phyloP scores from a whole-genome alignment of 2,888 invertebrate species.

The Epicampocera succincta region DNA sequence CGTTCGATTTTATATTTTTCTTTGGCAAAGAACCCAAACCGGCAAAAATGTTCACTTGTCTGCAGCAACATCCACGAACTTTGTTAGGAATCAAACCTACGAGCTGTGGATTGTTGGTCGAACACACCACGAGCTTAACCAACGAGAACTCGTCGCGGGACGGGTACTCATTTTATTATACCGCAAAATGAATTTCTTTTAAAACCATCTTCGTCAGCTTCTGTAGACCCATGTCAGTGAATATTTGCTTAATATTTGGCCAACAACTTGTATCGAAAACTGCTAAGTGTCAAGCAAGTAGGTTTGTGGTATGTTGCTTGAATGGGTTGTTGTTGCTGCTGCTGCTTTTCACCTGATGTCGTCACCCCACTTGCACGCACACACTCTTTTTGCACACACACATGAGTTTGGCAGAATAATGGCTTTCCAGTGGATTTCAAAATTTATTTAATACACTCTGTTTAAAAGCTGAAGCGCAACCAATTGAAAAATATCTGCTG shows the following conservation, averaged over 20 bases:
- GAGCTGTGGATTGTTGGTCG: too few relatives aligned
- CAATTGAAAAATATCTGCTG: not conserved
- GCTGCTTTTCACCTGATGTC: constrained; percentile 52
- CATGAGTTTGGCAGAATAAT: not conserved
- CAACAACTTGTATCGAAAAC: constrained; percentile 1
- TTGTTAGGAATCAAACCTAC: too few relatives aligned
- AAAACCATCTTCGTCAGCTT: not conserved
- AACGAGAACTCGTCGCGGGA: too few relatives aligned
- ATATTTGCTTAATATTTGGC: not conserved
- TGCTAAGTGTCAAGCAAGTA: constrained; percentile 26
- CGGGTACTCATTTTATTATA: not conserved
- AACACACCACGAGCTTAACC: too few relatives aligned
- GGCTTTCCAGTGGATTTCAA: constrained; percentile 33
- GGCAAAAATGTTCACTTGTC: too few relatives aligned
- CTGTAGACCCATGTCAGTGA: not conserved
- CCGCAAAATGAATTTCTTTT: not conserved
- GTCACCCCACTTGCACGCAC: constrained; percentile 41
- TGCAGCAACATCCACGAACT: too few relatives aligned
- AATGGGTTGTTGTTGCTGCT: constrained; percentile 1
- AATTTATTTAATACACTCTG: not conserved
- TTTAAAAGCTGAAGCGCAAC: not conserved
- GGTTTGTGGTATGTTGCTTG: constrained; percentile 8
- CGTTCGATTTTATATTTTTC: too few relatives aligned
- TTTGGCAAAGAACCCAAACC: too few relatives aligned
- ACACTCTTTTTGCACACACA: constrained; percentile 4